Conservation (phyloP, 2,888 invertebrate species). For the Euplexia lucipara region DNA sequence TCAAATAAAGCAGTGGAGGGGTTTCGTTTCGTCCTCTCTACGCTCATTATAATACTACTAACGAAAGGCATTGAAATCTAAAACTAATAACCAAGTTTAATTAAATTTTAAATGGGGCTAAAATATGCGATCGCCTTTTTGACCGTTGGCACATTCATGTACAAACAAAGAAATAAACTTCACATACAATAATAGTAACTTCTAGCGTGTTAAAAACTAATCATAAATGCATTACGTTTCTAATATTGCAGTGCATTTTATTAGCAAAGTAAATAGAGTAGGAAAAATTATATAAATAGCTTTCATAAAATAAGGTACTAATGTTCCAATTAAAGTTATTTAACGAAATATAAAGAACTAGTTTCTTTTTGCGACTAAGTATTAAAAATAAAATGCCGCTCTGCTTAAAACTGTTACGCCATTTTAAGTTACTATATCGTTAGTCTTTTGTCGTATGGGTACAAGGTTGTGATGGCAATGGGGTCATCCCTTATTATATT, state of each 20-base stretch:
- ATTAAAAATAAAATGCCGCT: no score
- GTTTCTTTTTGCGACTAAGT: not conserved
- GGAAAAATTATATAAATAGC: not conserved
- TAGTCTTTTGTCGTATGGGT: no score
- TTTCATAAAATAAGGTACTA: not conserved
- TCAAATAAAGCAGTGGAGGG: conserved; percentile 6
- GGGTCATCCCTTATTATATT: no score
- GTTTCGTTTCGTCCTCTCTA: not conserved
- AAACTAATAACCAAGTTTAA: conserved; percentile 27
- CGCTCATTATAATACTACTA: conserved; percentile 25
- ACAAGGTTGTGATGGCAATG: no score
- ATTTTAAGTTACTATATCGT: no score
- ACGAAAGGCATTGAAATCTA: conserved; percentile 29
- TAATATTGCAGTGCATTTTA: conserved; percentile 23
- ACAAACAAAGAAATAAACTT: conserved; percentile 1
- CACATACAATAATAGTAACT: not conserved
- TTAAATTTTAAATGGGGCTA: conserved; percentile 14
- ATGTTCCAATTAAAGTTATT: not conserved
- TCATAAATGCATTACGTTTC: conserved; percentile 2
- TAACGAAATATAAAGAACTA: not conserved
- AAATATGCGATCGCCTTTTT: not conserved
- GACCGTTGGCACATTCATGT: not conserved
- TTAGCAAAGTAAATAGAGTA: not conserved
- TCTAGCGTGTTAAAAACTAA: conserved; percentile 22
- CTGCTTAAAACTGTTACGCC: no score